These are phyloP conservation scores for Sebastes fasciatus DNA, from an alignment of 2,113 vertebrate genomes.

Conservation along the genomic window DNA sequence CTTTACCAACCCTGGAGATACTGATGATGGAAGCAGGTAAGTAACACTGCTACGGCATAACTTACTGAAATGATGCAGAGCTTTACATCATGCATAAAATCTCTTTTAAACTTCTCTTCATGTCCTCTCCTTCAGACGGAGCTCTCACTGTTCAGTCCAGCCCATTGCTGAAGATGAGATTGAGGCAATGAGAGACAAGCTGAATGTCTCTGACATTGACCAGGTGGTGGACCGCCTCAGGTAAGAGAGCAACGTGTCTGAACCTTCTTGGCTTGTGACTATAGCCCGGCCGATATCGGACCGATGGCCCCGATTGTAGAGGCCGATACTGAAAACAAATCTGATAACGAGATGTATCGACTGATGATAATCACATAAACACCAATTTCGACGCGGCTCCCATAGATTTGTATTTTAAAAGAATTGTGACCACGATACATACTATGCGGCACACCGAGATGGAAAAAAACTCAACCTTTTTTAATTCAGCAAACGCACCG, in stretches of 20 bases:
- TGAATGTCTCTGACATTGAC: slow-evolving; percentile 85
- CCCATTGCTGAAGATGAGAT: slow-evolving; percentile 78
- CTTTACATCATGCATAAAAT: neutral
- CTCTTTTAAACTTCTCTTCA: neutral
- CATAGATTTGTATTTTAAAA: too few species aligned
- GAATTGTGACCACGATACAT: neutral
- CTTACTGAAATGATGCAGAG: too few species aligned
- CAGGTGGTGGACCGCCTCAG: slow-evolving; percentile 83
- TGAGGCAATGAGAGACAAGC: slow-evolving; percentile 80
- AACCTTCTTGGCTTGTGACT: neutral
- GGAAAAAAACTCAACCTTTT: neutral
- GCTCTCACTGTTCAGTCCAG: slow-evolving; percentile 55
- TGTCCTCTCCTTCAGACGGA: slow-evolving; percentile 50
- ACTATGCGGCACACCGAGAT: neutral
- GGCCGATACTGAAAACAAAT: neutral
- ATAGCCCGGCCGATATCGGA: neutral
- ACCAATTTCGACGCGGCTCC: neutral
- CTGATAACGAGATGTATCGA: neutral
- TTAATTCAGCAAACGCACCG: too few species aligned
- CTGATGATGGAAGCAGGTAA: slow-evolving; percentile 64
- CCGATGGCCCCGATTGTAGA: neutral
- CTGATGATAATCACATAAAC: neutral
- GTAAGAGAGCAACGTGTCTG: slow-evolving; percentile 71
- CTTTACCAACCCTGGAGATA: neutral
- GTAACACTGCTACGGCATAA: slow-evolving; percentile 9